Conservation (phyloP, 2,888 invertebrate genomes). For the Scrobipalpa costella region DNA sequence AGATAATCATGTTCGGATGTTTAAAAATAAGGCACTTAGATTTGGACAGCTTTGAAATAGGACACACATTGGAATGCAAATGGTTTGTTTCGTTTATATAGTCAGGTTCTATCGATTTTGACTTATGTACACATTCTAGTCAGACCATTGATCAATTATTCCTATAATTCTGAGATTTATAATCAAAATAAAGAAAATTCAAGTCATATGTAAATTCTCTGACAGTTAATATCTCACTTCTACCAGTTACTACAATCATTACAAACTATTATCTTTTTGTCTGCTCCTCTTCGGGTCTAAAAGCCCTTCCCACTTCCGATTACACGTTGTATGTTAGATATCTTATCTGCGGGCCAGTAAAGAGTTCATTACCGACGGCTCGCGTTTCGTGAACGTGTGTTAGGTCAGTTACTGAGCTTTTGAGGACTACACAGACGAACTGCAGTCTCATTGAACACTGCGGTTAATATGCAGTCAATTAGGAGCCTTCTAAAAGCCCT, state of each 20-base stretch:
- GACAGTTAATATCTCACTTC: too few species aligned
- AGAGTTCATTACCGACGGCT: slow-evolving; percentile 8
- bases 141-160: too few species aligned
- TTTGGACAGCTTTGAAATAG: background rate
- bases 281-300: background rate
- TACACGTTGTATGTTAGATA: slow-evolving; percentile 6
- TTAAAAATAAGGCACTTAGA: slow-evolving; percentile 1
- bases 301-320: slow-evolving; percentile 8
- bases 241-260: too few species aligned
- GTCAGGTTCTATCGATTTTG: too few species aligned
- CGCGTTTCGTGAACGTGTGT: background rate
- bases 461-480: background rate
- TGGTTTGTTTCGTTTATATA: too few species aligned
- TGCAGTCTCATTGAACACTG: background rate
- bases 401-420: slow-evolving; percentile 6
- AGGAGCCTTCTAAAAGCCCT: background rate
- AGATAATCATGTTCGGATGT: slow-evolving; percentile 15
- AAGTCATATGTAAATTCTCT: too few species aligned
- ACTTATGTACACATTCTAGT: too few species aligned
- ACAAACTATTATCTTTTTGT: too few species aligned
- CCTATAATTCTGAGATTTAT: too few species aligned
- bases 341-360: slow-evolving; percentile 1
- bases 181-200: too few species aligned
- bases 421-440: slow-evolving; percentile 7
- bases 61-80: too few species aligned